A percentile compares a stretch with the other conserved stretches of the same genome.
phyloP scores from a whole-genome alignment of 2,797 vertebrate species.

The Notoglanidium macrostoma region DNA sequence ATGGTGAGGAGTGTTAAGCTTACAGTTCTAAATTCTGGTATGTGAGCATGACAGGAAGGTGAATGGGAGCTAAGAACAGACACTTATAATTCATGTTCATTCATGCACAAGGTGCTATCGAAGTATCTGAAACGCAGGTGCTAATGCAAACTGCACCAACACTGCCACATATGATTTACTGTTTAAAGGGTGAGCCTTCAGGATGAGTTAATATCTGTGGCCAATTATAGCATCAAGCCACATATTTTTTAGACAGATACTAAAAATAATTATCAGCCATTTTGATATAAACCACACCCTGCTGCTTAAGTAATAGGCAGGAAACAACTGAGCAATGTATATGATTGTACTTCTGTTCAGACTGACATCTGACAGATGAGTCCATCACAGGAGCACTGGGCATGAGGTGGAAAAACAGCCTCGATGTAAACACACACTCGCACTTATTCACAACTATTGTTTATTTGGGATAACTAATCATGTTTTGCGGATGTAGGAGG shows the following conservation, averaged over 20 bases:
- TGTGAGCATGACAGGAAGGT: too few species aligned
- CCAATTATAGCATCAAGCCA: neutral
- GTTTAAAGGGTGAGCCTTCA: neutral
- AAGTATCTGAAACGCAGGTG: neutral
- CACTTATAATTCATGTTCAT: neutral
- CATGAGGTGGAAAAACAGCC: neutral
- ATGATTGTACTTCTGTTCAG: neutral
- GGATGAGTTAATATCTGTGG: neutral
- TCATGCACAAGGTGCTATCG: neutral
- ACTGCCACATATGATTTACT: neutral
- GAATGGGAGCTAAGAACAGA: neutral
- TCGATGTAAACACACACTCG: neutral
- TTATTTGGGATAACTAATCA: neutral
- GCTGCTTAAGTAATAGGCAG: conserved; percentile 33
- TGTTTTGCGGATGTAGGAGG: neutral
- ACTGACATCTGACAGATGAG: neutral
- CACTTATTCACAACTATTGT: neutral
- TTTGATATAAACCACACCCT: conserved; percentile 24
- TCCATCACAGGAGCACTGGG: neutral
- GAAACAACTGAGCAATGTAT: neutral
- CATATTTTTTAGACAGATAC: neutral
- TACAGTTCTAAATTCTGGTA: neutral
- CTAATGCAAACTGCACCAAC: neutral
- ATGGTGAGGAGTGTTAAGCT: neutral
- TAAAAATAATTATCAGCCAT: neutral